Percentiles rank a stretch among this genome's conserved stretches.
phyloP scores from a whole-genome alignment of 2,888 invertebrate genomes.

The Tipula unca region DNA sequence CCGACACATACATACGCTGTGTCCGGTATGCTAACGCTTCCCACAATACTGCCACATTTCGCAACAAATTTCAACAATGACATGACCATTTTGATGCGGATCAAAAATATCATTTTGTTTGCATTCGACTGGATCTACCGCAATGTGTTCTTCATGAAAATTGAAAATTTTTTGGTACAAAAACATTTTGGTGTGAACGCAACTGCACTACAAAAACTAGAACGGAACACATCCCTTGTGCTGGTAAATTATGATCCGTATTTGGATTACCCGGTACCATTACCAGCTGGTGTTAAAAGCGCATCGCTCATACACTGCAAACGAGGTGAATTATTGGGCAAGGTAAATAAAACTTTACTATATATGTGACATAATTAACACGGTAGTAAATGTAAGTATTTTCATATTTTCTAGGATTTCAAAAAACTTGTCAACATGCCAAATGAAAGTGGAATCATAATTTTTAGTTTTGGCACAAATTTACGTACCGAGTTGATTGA shows the following conservation, averaged over 20 bases:
- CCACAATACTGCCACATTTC: conserved; percentile 20
- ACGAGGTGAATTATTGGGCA: not conserved
- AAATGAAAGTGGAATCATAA: not conserved
- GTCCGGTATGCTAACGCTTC: conserved; percentile 19
- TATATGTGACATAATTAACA: not conserved
- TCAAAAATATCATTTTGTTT: conserved; percentile 20
- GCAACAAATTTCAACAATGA: not conserved
- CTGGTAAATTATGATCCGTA: conserved; percentile 21
- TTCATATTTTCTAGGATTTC: not conserved
- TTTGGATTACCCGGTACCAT: conserved; percentile 21
- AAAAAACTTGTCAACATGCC: not conserved
- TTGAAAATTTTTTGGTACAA: conserved; percentile 17
- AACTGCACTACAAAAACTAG: not conserved
- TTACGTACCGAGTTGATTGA: not conserved
- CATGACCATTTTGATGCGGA: conserved; percentile 9
- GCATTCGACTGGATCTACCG: conserved; percentile 20
- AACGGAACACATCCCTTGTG: conserved; percentile 19
- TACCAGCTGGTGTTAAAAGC: conserved; percentile 19
- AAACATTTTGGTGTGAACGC: conserved; percentile 15
- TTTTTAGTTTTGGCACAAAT: not conserved
- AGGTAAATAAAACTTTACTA: not conserved
- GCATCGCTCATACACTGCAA: conserved; percentile 17
- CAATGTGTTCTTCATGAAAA: conserved; percentile 20
- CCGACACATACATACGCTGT: conserved; percentile 15
- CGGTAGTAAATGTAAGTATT: not conserved